These are phyloP conservation scores for Caerostris extrusa DNA, from an alignment of 1,140 invertebrate species.

Conservation along the genomic window DNA sequence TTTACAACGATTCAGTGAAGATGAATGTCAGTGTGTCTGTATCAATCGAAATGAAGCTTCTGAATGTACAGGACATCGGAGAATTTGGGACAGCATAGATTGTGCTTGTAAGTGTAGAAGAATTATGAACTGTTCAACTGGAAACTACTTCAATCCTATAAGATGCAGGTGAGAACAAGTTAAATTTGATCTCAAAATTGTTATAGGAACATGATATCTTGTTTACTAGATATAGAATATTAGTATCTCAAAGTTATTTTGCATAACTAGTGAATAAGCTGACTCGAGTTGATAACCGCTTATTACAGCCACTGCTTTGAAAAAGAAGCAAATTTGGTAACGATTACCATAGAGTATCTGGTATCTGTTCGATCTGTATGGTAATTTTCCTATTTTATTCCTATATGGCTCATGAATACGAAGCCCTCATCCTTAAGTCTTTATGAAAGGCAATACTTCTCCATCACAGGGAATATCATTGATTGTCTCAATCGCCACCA, in stretches of 20 bases:
- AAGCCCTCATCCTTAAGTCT: too few species aligned
- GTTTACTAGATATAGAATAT: neutral
- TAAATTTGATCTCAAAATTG: neutral
- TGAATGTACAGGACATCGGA: slow-evolving; percentile 16
- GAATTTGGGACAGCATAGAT: slow-evolving; percentile 50
- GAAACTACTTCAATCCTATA: slow-evolving; percentile 13
- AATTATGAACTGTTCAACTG: slow-evolving; percentile 51
- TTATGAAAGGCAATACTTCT: too few species aligned
- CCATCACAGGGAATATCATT: too few species aligned
- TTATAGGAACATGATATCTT: neutral
- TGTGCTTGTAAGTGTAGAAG: slow-evolving; percentile 64
- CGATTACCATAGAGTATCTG: too few species aligned
- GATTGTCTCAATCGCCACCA: too few species aligned
- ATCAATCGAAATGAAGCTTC: slow-evolving; percentile 11
- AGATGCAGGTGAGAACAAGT: slow-evolving; percentile 58
- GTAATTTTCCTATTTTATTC: too few species aligned
- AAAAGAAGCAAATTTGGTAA: too few species aligned
- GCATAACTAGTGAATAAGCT: neutral
- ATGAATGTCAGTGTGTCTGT: slow-evolving; percentile 62
- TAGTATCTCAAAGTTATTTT: neutral
- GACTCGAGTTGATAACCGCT: neutral
- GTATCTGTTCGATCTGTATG: too few species aligned
- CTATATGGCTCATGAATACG: too few species aligned
- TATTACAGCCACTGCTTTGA: neutral
- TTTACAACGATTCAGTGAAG: slow-evolving; percentile 22